Evolutionary conservation across 2,888 invertebrate genomes (phyloP), one percentile per base, ranked within the genome.

Genomic region (Melikaiella ostensackeni): DNA sequence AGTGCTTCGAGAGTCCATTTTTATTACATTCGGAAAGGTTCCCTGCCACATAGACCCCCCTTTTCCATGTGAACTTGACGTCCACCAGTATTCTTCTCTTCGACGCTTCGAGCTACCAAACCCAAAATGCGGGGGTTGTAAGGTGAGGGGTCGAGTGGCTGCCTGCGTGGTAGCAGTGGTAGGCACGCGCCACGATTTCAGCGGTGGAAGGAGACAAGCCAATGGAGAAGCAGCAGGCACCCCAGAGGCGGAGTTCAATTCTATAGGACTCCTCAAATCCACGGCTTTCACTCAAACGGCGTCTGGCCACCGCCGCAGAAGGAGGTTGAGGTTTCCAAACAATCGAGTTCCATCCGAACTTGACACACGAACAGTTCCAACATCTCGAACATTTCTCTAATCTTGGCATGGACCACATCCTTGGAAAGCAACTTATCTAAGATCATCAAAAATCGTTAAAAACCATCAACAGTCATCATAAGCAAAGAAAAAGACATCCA

Each of bases 221-320:
- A 86, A 86, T 84, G 42, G 55, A 79, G 78, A 75, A 50, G 63
- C 70, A 73, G 82, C 77, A 76, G 59, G 27, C 27, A 30, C 78
- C 74, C 66, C 84, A 84, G 87, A 86, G 88, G 79, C 80, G 81
- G 79, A 77, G 70, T 64, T 74, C 55, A 76, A 78, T 77, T 82
- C 84, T 75, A 81, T 86, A 86, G 88, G 89, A 79, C 73, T 61
- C 74, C 80, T 79, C 77, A 78, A 84, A 70, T 30, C 27, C 27
- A 8, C 46, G 27, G 42, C 19, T 50, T 70, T 42, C 50, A 50
- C n/a, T 85, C 90, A 91, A 85, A 89, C 90, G 91, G 90, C 91
- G 88, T 86, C 86, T 87, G 86, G 88, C 88, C 85, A 88, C 84
- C 88, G 90, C 88, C 89, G 88, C 84, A 83, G 75, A 81, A 82